Conservation (phyloP, 1,140 invertebrate genomes). For the Drosophila grimshawi region DNA sequence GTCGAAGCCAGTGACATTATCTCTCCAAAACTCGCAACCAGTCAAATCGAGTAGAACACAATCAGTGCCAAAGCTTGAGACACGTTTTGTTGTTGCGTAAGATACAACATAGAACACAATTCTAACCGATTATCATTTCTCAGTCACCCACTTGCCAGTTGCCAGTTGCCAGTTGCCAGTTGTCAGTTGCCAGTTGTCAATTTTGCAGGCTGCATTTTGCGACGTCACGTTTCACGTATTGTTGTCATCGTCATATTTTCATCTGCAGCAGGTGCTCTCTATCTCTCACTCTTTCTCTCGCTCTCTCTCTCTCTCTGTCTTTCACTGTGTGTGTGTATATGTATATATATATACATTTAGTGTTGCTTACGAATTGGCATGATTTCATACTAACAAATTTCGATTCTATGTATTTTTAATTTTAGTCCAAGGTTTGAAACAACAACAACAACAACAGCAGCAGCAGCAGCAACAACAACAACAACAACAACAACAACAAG, state of each 20-base stretch:
- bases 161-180: background rate
- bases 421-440: constrained; percentile 83
- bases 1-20: constrained; percentile 30
- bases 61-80: constrained; percentile 20
- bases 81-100: constrained; percentile 11
- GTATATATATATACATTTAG: constrained; percentile 18
- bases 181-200: background rate
- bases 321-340: background rate
- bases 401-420: constrained; percentile 75
- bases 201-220: background rate
- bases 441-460: constrained; percentile 58
- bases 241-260: constrained; percentile 16
- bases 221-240: constrained; percentile 15
- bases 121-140: too few species aligned
- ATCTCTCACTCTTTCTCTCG: background rate
- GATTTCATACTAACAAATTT: constrained; percentile 72
- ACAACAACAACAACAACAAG: constrained; percentile 18
- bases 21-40: constrained; percentile 19
- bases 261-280: constrained; percentile 12
- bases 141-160: background rate
- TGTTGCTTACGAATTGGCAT: constrained; percentile 71
- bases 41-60: background rate
- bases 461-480: constrained; percentile 53
- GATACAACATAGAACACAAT: too few species aligned
- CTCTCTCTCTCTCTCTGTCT: too few species aligned